Evolutionary conservation across 2,888 invertebrate species (phyloP), one percentile per base, ranked within the genome.

Genomic region (Orthosia cruda): DNA sequence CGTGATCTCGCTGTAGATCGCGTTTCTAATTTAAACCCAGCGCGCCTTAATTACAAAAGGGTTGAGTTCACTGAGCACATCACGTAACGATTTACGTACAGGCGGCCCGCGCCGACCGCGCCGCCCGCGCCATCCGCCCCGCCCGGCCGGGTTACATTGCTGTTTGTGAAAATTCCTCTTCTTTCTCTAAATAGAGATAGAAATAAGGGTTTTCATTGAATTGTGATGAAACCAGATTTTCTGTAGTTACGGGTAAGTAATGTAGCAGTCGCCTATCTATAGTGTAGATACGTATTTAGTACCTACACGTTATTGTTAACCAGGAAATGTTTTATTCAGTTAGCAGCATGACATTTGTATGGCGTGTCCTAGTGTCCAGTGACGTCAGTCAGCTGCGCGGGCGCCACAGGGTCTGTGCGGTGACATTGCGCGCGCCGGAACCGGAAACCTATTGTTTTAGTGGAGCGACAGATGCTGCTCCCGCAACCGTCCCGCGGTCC

Each of bases 371-470:
- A 70, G 61, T 70, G 80, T 63, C 84, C 80, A 63, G 64, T 67
- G 77, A 68, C 81, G 79, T 79, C 83, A 76, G 50, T 70, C 80
- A 78, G 84, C 79, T 81, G 74, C 76, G 80, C 69, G 77, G 90
- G 91, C 92, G 91, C 89, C 92, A 88, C 89, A 76, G 73, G 89
- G 92, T 91, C 92, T 92, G 40, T 9, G 7, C 40, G 40, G 40
- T 40, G 40, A 4, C 40, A 40, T 7, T 40, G 92, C 89, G 88
- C 77, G 85, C 86, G 66, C 88, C 89, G 89, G 92, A 91, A 92
- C 89, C 92, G 92, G 91, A 91, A 91, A 90, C 86, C 90, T 88
- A 92, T 92, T 92, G 92, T 92, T 91, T 90, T 81, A 90, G 88
- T 90, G 85, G 75, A 81, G 78, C 73, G 80, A 74, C 82, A 77